These are phyloP conservation scores for Sebastes dallii DNA, from an alignment of 2,797 vertebrate genomes.

Conservation along the genomic window DNA sequence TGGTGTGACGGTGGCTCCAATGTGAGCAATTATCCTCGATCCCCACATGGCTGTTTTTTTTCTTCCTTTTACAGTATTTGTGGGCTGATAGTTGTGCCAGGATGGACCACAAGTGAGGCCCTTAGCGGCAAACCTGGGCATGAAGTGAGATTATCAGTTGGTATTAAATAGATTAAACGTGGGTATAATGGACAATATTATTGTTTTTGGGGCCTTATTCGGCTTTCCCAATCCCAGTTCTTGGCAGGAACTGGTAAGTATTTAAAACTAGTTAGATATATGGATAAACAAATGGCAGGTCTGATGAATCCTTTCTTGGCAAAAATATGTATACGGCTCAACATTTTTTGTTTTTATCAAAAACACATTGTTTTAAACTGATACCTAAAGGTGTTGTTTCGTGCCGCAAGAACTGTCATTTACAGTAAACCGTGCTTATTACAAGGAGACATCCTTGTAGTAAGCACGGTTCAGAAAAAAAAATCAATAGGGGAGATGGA, in stretches of 20 bases:
- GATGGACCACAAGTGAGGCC: background rate
- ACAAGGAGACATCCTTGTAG: background rate
- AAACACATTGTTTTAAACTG: background rate
- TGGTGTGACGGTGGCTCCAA: background rate
- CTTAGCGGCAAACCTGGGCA: background rate
- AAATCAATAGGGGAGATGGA: background rate
- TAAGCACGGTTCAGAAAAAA: background rate
- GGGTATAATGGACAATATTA: background rate
- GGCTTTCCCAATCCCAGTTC: background rate
- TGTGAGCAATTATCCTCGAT: conserved; percentile 13
- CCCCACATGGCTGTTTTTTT: background rate
- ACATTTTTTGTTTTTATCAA: background rate
- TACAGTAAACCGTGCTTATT: background rate
- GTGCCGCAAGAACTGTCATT: background rate
- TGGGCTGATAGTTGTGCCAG: background rate
- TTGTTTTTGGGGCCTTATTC: background rate
- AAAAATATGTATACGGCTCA: background rate
- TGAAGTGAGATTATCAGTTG: background rate
- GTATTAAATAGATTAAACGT: background rate
- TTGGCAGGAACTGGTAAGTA: background rate
- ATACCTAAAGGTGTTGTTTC: background rate
- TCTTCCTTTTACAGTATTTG: background rate
- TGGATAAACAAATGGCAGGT: background rate
- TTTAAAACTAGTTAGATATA: background rate
- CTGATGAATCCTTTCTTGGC: background rate